A percentile compares a stretch with the other conserved stretches of the same genome.
Evolutionary conservation across 1,140 invertebrate species (phyloP).

Genomic region (Vanessa tameamea): DNA sequence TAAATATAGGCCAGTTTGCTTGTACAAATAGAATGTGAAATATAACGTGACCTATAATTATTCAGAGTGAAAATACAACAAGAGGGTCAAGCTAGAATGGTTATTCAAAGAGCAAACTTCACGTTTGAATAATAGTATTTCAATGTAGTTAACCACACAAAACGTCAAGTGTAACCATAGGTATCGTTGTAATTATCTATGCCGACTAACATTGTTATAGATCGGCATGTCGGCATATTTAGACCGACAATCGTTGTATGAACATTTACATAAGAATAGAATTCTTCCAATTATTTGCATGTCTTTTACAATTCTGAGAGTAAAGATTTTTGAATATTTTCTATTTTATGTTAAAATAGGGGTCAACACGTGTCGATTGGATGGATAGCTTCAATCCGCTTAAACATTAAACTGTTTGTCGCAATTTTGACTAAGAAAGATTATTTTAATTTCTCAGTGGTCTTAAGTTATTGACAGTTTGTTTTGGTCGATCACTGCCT

Average conservation of each 20-base stretch:
- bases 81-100: conserved; percentile 1
- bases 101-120: conserved; percentile 1
- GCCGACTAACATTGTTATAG: not conserved
- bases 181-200: conserved; percentile 13
- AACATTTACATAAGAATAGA: conserved; percentile 5
- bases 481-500: too few relatives aligned
- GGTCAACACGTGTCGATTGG: too few relatives aligned
- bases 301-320: not conserved
- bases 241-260: conserved; percentile 1
- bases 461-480: too few relatives aligned
- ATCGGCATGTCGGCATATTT: conserved; percentile 2
- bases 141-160: conserved; percentile 6
- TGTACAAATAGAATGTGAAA: not conserved
- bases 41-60: not conserved
- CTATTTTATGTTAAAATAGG: too few relatives aligned
- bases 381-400: too few relatives aligned
- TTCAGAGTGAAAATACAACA: not conserved
- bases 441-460: too few relatives aligned
- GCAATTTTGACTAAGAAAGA: too few relatives aligned
- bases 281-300: not conserved
- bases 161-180: conserved; percentile 6
- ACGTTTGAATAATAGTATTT: conserved; percentile 4
- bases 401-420: too few relatives aligned
- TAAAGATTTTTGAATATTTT: too few relatives aligned
- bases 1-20: not conserved